phyloP scores from a whole-genome alignment of 2,888 invertebrate genomes.

The Drosophila kanekoi region DNA sequence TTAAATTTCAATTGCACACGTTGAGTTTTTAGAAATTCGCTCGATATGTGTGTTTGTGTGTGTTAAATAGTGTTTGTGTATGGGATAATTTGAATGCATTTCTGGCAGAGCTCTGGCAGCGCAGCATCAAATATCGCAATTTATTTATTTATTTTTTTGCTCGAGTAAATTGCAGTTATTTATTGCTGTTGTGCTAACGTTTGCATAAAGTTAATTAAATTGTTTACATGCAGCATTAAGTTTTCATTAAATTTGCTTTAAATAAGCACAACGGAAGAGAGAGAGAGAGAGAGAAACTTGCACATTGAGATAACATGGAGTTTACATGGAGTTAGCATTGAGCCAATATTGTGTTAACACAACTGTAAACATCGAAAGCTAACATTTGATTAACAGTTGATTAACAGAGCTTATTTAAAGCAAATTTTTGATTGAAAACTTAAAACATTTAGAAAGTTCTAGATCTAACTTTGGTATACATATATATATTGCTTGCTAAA shows the following conservation, averaged over 20 bases:
- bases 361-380: background rate
- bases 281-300: background rate
- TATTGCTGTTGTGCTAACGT: constrained; percentile 36
- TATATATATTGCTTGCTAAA: constrained; percentile 12
- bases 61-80: constrained; percentile 21
- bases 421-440: constrained; percentile 34
- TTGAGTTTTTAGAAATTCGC: background rate
- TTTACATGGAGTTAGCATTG: constrained; percentile 1
- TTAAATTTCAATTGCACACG: constrained; percentile 28
- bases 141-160: constrained; percentile 34
- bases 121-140: constrained; percentile 48
- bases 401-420: constrained; percentile 32
- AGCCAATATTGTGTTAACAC: background rate
- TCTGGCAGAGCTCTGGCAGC: constrained; percentile 23
- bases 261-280: constrained; percentile 10
- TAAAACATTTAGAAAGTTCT: constrained; percentile 25
- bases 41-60: constrained; percentile 15
- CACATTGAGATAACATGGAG: background rate
- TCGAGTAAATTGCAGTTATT: constrained; percentile 42
- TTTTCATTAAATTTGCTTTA: constrained; percentile 60
- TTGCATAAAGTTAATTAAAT: constrained; percentile 66
- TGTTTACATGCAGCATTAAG: constrained; percentile 70
- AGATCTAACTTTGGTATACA: constrained; percentile 16
- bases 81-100: constrained; percentile 37
- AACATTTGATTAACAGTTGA: constrained; percentile 1